Base-by-base conservation (phyloP, 2,888 invertebrate species). In the Hirtodrosophila confusa region DNA sequence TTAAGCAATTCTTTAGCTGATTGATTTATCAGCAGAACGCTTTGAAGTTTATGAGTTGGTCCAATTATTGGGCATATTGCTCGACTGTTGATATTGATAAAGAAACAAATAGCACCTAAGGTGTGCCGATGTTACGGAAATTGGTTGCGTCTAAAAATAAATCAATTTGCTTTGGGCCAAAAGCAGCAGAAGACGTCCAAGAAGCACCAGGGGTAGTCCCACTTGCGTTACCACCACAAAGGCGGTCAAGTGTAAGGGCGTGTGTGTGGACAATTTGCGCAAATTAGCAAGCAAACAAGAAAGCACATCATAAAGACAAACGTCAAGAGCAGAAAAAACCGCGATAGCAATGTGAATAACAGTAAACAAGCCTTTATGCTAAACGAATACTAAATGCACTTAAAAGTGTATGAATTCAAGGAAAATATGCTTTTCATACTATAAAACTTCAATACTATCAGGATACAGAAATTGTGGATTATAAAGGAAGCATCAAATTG, bases 241-340 rank as follows among this genome's bases (percentile, higher is more conserved):
- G 61, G 58, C 64, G 61, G 68, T 57, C 78, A 75, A 80, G 78
- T 80, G 68, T 62, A 68, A 53, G 66, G 70, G 71, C 70, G 61
- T 61, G 70, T 65, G 48, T 41, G 48, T 41, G 12, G 36, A 41
- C 61, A 64, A 78, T 50, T 78, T 69, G 75, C 69, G 61, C 79
- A 80, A 78, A 80, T 80, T 74, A 63, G 47, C 41, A 60, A 53
- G 66, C 69, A 71, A 60, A 54, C 51, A 70, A 53, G 51, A 41
- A 53, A 57, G 40, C 53, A 23, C 33, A 51, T 43, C 36, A 11
- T 44, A 51, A 57, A 40, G 39, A 37, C 11, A 37, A 67, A 50
- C 9, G 62, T 48, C 43, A 51, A n/a, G n/a, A 11, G 40, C 9
- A 11, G 9, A 24, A 29, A 24, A 31, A 24, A 9, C 5, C 40